Percentiles rank a stretch among this genome's conserved stretches.
Conservation (phyloP, 1,140 invertebrate genomes). For the Spodoptera frugiperda region DNA sequence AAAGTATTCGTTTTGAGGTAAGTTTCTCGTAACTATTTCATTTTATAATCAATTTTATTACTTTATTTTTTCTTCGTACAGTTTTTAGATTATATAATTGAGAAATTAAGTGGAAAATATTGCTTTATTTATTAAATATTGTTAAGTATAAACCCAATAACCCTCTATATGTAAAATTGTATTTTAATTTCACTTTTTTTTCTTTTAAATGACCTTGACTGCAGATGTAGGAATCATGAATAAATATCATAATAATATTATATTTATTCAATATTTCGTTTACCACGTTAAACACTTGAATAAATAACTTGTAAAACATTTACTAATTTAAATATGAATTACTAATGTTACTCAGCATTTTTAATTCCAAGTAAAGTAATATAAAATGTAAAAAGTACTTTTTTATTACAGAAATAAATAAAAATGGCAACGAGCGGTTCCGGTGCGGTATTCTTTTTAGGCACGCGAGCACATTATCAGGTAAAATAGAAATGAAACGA, state of each 20-base stretch:
- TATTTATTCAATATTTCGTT: too few relatives aligned
- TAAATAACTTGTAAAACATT: too few relatives aligned
- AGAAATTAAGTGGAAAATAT: neutral
- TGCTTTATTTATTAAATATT: neutral
- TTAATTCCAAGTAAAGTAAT: too few relatives aligned
- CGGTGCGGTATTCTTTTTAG: constrained; percentile 78
- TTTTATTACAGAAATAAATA: constrained; percentile 37
- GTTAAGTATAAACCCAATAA: too few relatives aligned
- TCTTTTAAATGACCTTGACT: too few relatives aligned
- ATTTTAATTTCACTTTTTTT: neutral
- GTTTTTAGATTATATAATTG: neutral
- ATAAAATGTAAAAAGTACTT: neutral
- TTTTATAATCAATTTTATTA: constrained; percentile 3
- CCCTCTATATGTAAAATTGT: neutral
- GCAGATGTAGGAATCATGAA: too few relatives aligned
- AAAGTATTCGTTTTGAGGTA: constrained; percentile 33
- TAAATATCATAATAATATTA: too few relatives aligned
- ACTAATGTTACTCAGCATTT: too few relatives aligned
- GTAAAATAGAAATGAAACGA: constrained; percentile 44
- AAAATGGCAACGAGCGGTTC: constrained; percentile 65
- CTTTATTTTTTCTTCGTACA: neutral
- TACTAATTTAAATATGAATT: too few relatives aligned
- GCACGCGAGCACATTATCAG: constrained; percentile 76
- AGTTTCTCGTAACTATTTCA: neutral
- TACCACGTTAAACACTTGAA: too few relatives aligned